phyloP scores from a whole-genome alignment of 2,888 invertebrate genomes.

The Branchellion lobata region DNA sequence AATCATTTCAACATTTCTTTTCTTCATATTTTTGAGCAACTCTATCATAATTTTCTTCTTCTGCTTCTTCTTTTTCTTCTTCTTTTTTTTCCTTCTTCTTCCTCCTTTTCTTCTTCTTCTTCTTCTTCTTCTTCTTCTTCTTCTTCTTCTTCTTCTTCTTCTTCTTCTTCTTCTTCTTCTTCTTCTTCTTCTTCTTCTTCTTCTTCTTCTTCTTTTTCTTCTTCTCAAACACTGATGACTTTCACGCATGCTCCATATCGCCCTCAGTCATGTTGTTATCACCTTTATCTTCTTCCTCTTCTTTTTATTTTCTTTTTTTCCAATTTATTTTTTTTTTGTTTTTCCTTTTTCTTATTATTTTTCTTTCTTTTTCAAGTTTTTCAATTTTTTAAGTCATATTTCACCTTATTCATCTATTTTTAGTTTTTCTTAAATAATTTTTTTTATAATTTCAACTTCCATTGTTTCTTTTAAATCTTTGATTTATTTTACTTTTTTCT shows the following conservation, averaged over 20 bases:
- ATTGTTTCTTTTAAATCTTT: too few species aligned
- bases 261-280: not conserved
- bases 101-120: not conserved
- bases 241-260: not conserved
- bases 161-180: not conserved
- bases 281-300: too few species aligned
- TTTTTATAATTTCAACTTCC: too few species aligned
- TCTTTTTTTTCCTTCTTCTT: slow-evolving; percentile 3
- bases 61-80: slow-evolving; percentile 21
- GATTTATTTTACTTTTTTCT: too few species aligned
- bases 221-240: not conserved
- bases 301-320: too few species aligned
- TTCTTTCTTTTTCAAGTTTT: too few species aligned
- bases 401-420: too few species aligned
- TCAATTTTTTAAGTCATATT: too few species aligned
- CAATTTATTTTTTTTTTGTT: too few species aligned
- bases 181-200: slow-evolving; percentile 2
- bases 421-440: too few species aligned
- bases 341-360: too few species aligned
- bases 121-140: not conserved
- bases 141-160: not conserved
- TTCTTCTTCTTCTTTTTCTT: not conserved
- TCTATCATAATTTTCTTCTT: not conserved
- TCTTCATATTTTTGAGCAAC: not conserved
- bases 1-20: too few species aligned